Percentiles rank a stretch among this genome's conserved stretches.
phyloP scores from a whole-genome alignment of 2,797 vertebrate species.

The Echiichthys vipera region DNA sequence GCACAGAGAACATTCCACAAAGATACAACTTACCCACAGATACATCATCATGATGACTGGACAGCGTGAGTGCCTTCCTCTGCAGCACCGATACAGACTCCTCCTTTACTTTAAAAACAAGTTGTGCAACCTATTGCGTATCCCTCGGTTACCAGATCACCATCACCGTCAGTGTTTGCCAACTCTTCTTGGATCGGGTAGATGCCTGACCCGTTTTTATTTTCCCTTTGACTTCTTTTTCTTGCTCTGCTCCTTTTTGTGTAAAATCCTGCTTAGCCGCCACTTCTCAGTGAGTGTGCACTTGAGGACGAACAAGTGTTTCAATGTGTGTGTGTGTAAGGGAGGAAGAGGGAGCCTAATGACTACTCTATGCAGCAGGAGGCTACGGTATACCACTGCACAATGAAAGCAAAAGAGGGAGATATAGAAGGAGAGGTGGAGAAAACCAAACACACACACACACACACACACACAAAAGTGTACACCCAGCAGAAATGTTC shows the following conservation, averaged over 20 bases:
- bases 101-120: constrained; percentile 35
- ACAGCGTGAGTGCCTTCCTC: constrained; percentile 24
- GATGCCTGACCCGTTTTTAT: constrained; percentile 14
- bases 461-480: constrained; percentile 7
- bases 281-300: constrained; percentile 30
- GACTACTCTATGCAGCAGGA: constrained; percentile 53
- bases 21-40: constrained; percentile 52
- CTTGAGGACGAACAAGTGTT: constrained; percentile 7
- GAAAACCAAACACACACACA: constrained; percentile 5
- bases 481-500: not conserved
- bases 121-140: constrained; percentile 22
- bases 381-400: constrained; percentile 12
- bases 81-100: constrained; percentile 22
- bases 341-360: constrained; percentile 37
- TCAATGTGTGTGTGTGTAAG: constrained; percentile 1
- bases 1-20: not conserved
- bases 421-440: constrained; percentile 12
- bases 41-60: constrained; percentile 57
- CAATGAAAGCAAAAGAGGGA: constrained; percentile 12
- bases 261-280: constrained; percentile 37
- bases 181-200: constrained; percentile 7
- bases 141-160: constrained; percentile 18
- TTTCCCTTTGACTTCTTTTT: constrained; percentile 6
- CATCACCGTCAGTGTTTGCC: constrained; percentile 24
- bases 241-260: constrained; percentile 17